A percentile compares a stretch with the other conserved stretches of the same genome.
Evolutionary conservation across 2,888 invertebrate genomes (phyloP).

Genomic region (Anoplius nigerrimus): DNA sequence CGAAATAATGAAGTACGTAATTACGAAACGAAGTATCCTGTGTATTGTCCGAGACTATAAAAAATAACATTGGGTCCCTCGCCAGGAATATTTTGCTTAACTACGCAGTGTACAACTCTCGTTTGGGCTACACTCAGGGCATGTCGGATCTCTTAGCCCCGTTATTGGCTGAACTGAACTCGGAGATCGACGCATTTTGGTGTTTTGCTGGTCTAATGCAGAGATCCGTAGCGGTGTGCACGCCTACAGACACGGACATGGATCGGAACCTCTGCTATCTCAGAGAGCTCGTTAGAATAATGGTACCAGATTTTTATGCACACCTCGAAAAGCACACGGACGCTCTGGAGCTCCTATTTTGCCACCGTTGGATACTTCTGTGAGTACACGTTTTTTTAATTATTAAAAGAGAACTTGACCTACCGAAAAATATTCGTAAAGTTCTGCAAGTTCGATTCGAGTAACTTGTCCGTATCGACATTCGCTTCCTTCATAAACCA

Average conservation of each 20-base stretch:
- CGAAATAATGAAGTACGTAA: slow-evolving; percentile 85
- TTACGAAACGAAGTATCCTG: neutral
- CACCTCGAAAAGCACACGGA: slow-evolving; percentile 90
- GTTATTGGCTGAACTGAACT: slow-evolving; percentile 93
- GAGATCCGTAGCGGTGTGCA: slow-evolving; percentile 94
- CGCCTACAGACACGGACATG: slow-evolving; percentile 96
- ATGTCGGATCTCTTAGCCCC: slow-evolving; percentile 98
- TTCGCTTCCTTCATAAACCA: no score
- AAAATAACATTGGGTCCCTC: neutral
- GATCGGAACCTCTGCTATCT: slow-evolving; percentile 92
- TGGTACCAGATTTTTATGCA: slow-evolving; percentile 92
- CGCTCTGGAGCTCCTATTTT: slow-evolving; percentile 92
- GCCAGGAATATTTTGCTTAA: slow-evolving; percentile 89
- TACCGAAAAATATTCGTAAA: no score
- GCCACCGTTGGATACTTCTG: slow-evolving; percentile 96
- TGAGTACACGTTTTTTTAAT: slow-evolving; percentile 75
- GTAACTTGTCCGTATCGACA: no score
- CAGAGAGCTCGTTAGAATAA: slow-evolving; percentile 89
- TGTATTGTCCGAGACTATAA: neutral
- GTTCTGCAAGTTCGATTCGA: no score
- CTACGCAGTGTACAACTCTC: slow-evolving; percentile 93
- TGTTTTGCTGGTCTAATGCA: slow-evolving; percentile 98
- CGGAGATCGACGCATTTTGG: slow-evolving; percentile 98
- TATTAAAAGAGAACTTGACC: neutral
- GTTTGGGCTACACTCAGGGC: slow-evolving; percentile 92